Evolutionary conservation across 2,113 vertebrate species (phyloP), one percentile per base, ranked within the genome.

Genomic region (Tachysurus fulvidraco): DNA sequence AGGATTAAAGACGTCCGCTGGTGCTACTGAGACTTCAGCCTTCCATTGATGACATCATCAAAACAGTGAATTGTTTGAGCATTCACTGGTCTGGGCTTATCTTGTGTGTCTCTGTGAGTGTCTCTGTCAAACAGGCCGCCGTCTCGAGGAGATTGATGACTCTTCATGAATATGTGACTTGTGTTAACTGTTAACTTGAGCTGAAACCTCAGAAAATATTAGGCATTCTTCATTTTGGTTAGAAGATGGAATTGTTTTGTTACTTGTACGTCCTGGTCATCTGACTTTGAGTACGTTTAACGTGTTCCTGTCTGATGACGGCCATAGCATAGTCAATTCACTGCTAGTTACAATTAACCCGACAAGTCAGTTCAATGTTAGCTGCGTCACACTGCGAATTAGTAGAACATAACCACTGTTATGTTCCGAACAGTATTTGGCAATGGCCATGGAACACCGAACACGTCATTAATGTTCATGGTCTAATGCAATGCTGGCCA

Each of bases 21-120:
- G 73, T 78, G 50, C 44, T 64, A 69, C 82, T 44, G 44, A 55
- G 64, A 25, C 69, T 46, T 64, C 84, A 65, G 62, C 36, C 30
- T 46, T 80, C 13, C 30, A 28, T 62, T 10, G 21, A 28, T 89
- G 76, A 86, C 74, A 86, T 86, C 85, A 87, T 46, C 69, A 73
- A 5, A 19, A 25, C 19, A 73, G 1, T 44, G 69, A 46, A 46
- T 73, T 46, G 69, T 0, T 1, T 17, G 65, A 17, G 65, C 30
- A 69, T 6, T 69, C 36, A 44, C 30, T 28, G 28, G 55, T 55
- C 41, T 73, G 64, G 1, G n/a, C 57, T 74, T 78, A 84, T 55
- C 82, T 85, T 73, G 5, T 44, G 69, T 17, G 28, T 0, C 30
- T 17, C 14, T 19, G 14, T 73, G 41, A 73, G 41, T 46, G 46